Evolutionary conservation across 1,140 invertebrate genomes (phyloP).

Genomic region (Hycleus cichorii): DNA sequence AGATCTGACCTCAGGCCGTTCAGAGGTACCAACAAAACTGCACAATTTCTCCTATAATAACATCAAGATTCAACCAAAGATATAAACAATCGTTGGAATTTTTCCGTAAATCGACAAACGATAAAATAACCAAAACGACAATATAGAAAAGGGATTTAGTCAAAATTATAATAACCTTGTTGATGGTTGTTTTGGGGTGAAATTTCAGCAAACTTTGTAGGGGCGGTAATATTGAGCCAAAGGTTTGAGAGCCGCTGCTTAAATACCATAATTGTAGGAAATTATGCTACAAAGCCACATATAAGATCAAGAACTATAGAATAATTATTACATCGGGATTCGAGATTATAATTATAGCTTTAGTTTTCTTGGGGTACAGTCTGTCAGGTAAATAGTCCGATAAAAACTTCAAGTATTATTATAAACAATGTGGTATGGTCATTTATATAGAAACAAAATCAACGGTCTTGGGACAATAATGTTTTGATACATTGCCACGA

Average conservation of each 20-base stretch:
- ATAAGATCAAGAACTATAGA: conserved; percentile 31
- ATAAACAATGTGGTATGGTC: too few relatives aligned
- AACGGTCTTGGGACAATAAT: too few relatives aligned
- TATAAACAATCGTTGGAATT: too few relatives aligned
- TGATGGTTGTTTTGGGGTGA: too few relatives aligned
- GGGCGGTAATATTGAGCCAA: neutral
- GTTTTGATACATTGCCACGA: neutral
- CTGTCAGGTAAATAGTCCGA: conserved; percentile 21
- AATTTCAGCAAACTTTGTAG: too few relatives aligned
- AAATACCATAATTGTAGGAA: conserved; percentile 31
- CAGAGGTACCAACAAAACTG: conserved; percentile 30
- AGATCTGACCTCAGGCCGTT: conserved; percentile 30
- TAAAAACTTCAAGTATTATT: too few relatives aligned
- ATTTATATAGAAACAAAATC: too few relatives aligned
- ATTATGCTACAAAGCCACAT: conserved; percentile 30
- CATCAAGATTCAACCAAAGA: too few relatives aligned
- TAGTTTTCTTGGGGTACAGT: conserved; percentile 22
- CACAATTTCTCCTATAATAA: neutral
- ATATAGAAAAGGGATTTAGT: too few relatives aligned
- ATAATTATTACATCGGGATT: conserved; percentile 36
- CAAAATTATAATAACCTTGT: too few relatives aligned
- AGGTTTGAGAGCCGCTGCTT: conserved; percentile 21
- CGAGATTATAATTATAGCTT: conserved; percentile 35
- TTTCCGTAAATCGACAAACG: too few relatives aligned
- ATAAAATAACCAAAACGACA: too few relatives aligned